Base-by-base conservation (phyloP, 2,113 vertebrate species). In the Tor tambroides region DNA sequence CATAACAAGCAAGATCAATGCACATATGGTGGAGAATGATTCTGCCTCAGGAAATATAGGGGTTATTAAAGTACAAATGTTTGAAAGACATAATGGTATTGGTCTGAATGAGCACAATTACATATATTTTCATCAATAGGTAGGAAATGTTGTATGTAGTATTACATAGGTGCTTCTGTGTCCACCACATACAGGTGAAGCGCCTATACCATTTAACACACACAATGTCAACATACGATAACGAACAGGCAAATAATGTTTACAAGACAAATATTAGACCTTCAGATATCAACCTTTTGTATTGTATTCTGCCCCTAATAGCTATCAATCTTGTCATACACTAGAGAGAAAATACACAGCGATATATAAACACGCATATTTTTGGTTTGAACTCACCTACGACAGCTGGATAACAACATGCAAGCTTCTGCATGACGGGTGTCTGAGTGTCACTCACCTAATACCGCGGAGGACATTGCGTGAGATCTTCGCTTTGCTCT, bases 401-500 rank as follows among this genome's bases (percentile, higher is more conserved):
- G 12, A 75, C 72, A 75, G 38, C 15, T 65, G 38, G 23, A 65
- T 81, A 81, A 43, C 23, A 65, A 28, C 41, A 67, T 9, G 59
- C 35, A 46, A 23, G 17, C 17, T 30, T 79, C 76, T 54, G 46
- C 26, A 28, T 77, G 46, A 17, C 49, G 14, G 49, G 14, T 51
- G 15, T 59, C 14, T 26, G 56, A 67, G 43, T 17, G 81, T 69
- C 43, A 84, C 83, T 84, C 69, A 84, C 83, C 83, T 72, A 84
- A 84, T 17, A 74, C 69, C 69, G 83, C 83, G 19, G 83, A 84
- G 28, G 83, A 59, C 83, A 84, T 84, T 21, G 67, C 8, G 83
- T 38, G 30, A 23, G 43, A 69, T n/a, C 32, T 15, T 26, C 46
- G 83, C 30, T 59, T 56, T 26, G 67, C 67, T 83, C 30, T 28